Percentiles rank a stretch among this genome's conserved stretches.
These are phyloP conservation scores for Zygothrica quintamaculata DNA, from an alignment of 2,888 invertebrate species.

Conservation along the genomic window DNA sequence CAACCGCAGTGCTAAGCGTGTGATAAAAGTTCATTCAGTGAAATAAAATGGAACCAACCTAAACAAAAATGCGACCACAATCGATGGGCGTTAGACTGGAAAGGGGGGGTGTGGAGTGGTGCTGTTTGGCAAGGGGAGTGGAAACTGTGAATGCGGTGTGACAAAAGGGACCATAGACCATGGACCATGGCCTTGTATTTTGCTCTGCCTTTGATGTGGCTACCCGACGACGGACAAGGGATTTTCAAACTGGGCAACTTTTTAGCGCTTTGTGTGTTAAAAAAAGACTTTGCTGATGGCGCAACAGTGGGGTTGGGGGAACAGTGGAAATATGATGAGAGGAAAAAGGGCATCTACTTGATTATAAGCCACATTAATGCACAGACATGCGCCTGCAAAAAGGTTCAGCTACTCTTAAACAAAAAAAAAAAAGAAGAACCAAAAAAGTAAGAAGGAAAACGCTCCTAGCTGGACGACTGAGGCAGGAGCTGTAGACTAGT, in stretches of 20 bases:
- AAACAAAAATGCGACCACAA: conserved; percentile 73
- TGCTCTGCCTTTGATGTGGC: conserved; percentile 63
- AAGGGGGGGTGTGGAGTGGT: background rate
- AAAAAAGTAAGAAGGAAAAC: too few relatives aligned
- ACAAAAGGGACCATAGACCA: background rate
- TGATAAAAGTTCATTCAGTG: conserved; percentile 51
- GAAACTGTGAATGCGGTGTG: background rate
- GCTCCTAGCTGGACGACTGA: conserved; percentile 22
- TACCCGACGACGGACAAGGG: conserved; percentile 28
- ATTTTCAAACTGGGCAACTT: conserved; percentile 43
- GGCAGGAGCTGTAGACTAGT: background rate
- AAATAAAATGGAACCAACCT: conserved; percentile 61
- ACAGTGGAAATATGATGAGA: background rate
- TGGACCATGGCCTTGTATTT: too few relatives aligned
- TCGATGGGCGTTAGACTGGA: conserved; percentile 48
- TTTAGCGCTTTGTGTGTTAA: conserved; percentile 9
- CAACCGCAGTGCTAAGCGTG: conserved; percentile 50
- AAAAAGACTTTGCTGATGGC: too few relatives aligned
- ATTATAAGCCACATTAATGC: conserved; percentile 80
- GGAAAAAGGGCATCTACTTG: conserved; percentile 42
- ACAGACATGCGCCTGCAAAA: conserved; percentile 72
- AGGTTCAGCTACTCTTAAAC: conserved; percentile 49
- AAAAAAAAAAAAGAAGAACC: too few relatives aligned
- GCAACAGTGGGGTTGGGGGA: too few relatives aligned
- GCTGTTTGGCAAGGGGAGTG: background rate